phyloP scores from a whole-genome alignment of 2,888 invertebrate species.

The Callimorpha dominula region DNA sequence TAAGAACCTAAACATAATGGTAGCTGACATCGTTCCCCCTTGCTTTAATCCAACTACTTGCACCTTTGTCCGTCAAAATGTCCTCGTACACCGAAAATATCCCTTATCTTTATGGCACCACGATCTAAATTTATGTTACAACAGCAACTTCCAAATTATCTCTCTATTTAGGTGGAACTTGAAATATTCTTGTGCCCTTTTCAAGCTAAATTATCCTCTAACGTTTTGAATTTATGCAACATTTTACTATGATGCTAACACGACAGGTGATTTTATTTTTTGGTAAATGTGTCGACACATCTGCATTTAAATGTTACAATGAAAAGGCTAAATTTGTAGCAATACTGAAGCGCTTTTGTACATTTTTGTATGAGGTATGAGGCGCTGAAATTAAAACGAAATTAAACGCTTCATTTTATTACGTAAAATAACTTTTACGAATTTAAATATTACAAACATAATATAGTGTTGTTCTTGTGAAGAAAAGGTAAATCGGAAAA shows the following conservation, averaged over 20 bases:
- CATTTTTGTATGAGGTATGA: constrained; percentile 56
- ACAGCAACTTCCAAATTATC: constrained; percentile 62
- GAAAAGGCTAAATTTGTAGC: constrained; percentile 74
- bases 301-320: constrained; percentile 76
- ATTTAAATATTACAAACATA: not conserved
- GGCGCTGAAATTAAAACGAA: constrained; percentile 52
- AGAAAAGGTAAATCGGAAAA: too few relatives aligned
- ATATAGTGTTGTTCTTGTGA: too few relatives aligned
- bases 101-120: constrained; percentile 47
- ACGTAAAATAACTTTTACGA: constrained; percentile 9
- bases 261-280: constrained; percentile 70
- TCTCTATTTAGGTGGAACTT: constrained; percentile 69
- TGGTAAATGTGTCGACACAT: constrained; percentile 65
- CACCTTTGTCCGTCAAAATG: constrained; percentile 61
- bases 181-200: constrained; percentile 51
- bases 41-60: constrained; percentile 68
- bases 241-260: constrained; percentile 47
- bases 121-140: constrained; percentile 51
- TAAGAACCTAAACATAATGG: constrained; percentile 55
- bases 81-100: constrained; percentile 47
- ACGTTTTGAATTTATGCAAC: constrained; percentile 37
- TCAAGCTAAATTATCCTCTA: constrained; percentile 52
- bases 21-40: constrained; percentile 67
- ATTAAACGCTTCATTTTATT: constrained; percentile 44
- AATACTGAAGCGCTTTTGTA: constrained; percentile 53